These are phyloP conservation scores for Platysternon megacephalum DNA, from an alignment of 2,113 vertebrate genomes.

Conservation along the genomic window DNA sequence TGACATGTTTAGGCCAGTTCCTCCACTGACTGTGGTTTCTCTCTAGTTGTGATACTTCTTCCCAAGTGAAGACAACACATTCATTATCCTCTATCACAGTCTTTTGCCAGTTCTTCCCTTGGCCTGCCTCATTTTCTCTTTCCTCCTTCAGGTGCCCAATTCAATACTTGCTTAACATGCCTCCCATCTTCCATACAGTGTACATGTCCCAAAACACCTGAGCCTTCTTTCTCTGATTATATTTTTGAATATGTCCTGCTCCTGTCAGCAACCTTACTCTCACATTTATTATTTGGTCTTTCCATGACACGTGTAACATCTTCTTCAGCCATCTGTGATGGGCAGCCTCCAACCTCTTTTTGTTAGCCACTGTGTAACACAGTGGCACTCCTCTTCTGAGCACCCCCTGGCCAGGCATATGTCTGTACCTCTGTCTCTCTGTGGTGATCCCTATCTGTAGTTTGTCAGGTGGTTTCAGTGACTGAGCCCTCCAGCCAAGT, in stretches of 20 bases:
- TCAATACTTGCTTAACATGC: background rate
- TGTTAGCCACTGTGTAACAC: background rate
- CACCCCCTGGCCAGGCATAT: background rate
- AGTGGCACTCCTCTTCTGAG: background rate
- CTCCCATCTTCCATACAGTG: background rate
- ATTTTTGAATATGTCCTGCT: background rate
- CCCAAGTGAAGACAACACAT: background rate
- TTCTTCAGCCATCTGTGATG: too few species aligned
- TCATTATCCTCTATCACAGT: background rate
- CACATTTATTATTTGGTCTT: background rate
- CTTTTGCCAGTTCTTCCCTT: background rate
- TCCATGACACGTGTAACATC: too few species aligned
- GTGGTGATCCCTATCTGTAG: background rate
- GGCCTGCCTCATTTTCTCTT: background rate
- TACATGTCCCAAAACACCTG: background rate
- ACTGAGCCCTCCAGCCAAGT: background rate
- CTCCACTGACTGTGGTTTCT: background rate
- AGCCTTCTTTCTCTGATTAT: background rate
- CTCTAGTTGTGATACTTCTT: background rate
- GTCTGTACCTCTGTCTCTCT: background rate
- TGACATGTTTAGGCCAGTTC: background rate
- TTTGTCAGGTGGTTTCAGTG: background rate
- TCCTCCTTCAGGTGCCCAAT: background rate
- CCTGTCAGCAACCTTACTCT: background rate
- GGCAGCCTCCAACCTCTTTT: too few species aligned